These are phyloP conservation scores for Linnaemya vulpina DNA, from an alignment of 2,888 invertebrate species.

Conservation along the genomic window DNA sequence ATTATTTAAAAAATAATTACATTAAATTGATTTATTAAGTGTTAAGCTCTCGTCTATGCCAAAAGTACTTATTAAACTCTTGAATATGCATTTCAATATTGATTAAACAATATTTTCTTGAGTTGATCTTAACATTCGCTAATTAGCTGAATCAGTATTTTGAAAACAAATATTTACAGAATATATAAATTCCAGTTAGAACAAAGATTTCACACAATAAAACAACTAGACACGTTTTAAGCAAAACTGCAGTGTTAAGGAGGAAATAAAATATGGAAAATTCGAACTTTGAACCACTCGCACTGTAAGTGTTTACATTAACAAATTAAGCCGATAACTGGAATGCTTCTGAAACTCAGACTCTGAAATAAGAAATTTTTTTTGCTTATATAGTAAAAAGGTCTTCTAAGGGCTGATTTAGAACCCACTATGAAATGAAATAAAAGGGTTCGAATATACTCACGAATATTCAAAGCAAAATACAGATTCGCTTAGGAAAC, in stretches of 20 bases:
- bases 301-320: too few species aligned
- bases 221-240: background rate
- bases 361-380: too few species aligned
- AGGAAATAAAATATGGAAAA: background rate
- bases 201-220: background rate
- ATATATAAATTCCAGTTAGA: background rate
- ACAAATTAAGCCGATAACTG: too few species aligned
- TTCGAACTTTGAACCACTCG: background rate
- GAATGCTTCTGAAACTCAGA: too few species aligned
- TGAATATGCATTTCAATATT: background rate
- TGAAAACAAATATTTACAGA: slow-evolving; percentile 5
- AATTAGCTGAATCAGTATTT: background rate
- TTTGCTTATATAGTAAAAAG: too few species aligned
- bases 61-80: slow-evolving; percentile 5
- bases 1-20: slow-evolving; percentile 6
- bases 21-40: slow-evolving; percentile 1
- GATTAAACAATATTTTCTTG: background rate
- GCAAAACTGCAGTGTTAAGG: background rate
- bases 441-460: too few species aligned
- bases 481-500: too few species aligned
- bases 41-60: background rate
- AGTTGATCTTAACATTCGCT: slow-evolving; percentile 14
- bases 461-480: too few species aligned
- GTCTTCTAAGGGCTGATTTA: too few species aligned
- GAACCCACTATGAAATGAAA: too few species aligned